Evolutionary conservation across 2,113 vertebrate genomes (phyloP).

Genomic region (Chionomys nivalis): DNA sequence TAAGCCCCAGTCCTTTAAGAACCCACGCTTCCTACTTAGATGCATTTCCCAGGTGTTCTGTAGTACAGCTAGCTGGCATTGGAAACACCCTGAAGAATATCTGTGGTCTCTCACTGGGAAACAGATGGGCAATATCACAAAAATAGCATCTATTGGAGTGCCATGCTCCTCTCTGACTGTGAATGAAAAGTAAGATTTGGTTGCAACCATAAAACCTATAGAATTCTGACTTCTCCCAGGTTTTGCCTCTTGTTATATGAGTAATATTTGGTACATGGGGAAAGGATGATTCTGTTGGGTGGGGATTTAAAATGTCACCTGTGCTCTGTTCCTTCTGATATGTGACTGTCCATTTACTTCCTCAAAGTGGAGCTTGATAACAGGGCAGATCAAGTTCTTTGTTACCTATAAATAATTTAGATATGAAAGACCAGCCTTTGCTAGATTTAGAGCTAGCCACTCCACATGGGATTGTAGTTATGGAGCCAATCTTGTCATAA

Average conservation of each 20-base stretch:
- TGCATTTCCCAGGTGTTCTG: neutral
- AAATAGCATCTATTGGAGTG: neutral
- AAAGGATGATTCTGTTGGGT: neutral
- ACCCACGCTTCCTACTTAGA: neutral
- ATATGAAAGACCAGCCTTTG: neutral
- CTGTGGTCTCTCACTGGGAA: neutral
- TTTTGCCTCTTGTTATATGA: neutral
- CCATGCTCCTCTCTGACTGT: neutral
- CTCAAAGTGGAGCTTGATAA: neutral
- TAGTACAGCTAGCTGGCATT: neutral
- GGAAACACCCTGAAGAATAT: neutral
- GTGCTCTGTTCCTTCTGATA: neutral
- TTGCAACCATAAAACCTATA: neutral
- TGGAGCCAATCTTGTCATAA: neutral
- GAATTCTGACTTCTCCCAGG: neutral
- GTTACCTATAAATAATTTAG: neutral
- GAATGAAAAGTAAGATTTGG: neutral
- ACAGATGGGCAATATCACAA: neutral
- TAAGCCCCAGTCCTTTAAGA: neutral
- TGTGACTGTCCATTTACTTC: neutral
- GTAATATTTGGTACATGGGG: neutral
- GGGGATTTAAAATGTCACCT: neutral
- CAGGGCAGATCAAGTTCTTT: neutral
- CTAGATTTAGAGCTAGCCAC: neutral
- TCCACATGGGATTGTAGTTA: neutral